A percentile compares a stretch with the other conserved stretches of the same genome.
Conservation (phyloP, 1,140 invertebrate genomes). For the Chymomyza costata region DNA sequence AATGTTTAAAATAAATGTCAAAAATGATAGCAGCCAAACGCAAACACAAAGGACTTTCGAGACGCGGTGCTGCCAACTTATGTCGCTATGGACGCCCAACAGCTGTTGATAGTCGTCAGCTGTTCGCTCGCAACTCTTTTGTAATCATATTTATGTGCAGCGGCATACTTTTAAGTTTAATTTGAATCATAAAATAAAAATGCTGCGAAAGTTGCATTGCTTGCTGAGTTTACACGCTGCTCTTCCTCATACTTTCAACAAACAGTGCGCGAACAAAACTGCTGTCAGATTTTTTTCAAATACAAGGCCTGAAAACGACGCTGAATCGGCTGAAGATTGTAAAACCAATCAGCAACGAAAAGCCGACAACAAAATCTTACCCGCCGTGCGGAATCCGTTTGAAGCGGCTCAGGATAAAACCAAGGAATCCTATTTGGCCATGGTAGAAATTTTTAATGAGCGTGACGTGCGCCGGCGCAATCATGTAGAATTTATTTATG, state of each 20-base stretch:
- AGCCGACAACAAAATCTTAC: slow-evolving; percentile 34
- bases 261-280: slow-evolving; percentile 15
- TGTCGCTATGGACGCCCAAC: no score
- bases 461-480: slow-evolving; percentile 81
- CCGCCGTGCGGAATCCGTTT: slow-evolving; percentile 57
- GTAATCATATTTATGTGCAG: no score
- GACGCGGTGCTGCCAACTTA: no score
- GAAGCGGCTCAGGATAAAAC: slow-evolving; percentile 78
- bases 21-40: no score
- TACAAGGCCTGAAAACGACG: neutral
- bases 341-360: slow-evolving; percentile 8
- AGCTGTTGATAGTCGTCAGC: no score
- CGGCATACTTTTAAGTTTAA: slow-evolving; percentile 27
- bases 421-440: slow-evolving; percentile 84
- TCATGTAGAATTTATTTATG: slow-evolving; percentile 95
- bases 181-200: slow-evolving; percentile 48
- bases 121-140: no score
- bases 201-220: slow-evolving; percentile 48
- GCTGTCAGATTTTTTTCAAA: slow-evolving; percentile 19
- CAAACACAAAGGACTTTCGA: no score
- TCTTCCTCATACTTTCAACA: slow-evolving; percentile 14
- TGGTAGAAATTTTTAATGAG: slow-evolving; percentile 83
- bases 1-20: no score
- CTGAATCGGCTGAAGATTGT: slow-evolving; percentile 11
- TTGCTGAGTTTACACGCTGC: slow-evolving; percentile 37